Conservation (phyloP, 2,888 invertebrate genomes). For the Rotaria sp. region DNA sequence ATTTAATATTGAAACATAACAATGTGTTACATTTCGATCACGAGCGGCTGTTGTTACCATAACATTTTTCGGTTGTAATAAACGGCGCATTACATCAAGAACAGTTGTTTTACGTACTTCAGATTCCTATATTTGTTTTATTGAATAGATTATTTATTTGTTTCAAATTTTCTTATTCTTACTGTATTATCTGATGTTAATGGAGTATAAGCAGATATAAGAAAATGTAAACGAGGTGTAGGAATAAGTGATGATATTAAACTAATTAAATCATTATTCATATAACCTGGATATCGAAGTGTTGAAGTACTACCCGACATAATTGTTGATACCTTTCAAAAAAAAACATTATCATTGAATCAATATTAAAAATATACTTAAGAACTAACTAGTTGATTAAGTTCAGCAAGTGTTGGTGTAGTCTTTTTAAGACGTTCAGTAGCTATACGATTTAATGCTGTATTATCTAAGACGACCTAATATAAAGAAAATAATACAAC, state of each 20-base stretch:
- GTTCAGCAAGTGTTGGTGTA: slow-evolving; percentile 90
- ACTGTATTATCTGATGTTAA: slow-evolving; percentile 68
- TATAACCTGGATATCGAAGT: slow-evolving; percentile 83
- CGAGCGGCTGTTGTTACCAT: slow-evolving; percentile 90
- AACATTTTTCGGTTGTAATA: slow-evolving; percentile 96
- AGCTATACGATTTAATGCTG: slow-evolving; percentile 72
- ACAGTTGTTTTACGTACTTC: slow-evolving; percentile 80
- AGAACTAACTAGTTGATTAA: slow-evolving; percentile 71
- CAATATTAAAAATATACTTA: neutral
- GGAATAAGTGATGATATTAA: slow-evolving; percentile 89
- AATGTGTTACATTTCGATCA: slow-evolving; percentile 68
- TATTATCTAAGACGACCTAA: slow-evolving; percentile 81
- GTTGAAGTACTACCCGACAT: slow-evolving; percentile 97
- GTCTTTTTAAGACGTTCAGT: slow-evolving; percentile 81
- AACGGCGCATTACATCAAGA: slow-evolving; percentile 87
- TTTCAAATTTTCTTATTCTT: neutral
- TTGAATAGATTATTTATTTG: too few species aligned
- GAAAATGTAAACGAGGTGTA: slow-evolving; percentile 87
- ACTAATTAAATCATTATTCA: slow-evolving; percentile 94
- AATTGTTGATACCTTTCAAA: slow-evolving; percentile 70
- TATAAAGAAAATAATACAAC: neutral
- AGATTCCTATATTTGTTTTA: slow-evolving; percentile 19
- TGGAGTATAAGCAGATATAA: slow-evolving; percentile 92
- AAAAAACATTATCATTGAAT: slow-evolving; percentile 46
- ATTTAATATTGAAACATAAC: slow-evolving; percentile 91